Conservation (phyloP, 2,797 vertebrate genomes). For the Sebastes iracundus region DNA sequence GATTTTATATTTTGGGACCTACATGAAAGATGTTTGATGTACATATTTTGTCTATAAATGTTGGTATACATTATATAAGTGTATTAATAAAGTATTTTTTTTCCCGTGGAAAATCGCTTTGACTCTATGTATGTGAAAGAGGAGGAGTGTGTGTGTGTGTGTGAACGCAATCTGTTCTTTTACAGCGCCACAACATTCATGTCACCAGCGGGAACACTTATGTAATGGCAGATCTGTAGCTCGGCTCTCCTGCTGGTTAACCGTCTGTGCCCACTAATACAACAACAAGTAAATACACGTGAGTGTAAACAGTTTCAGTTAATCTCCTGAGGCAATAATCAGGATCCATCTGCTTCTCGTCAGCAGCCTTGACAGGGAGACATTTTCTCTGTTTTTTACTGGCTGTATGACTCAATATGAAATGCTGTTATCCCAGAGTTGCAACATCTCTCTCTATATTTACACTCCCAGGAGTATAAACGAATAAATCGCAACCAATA, state of each 20-base stretch:
- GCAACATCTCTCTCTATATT: background rate
- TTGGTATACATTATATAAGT: conserved; percentile 93
- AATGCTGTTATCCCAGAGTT: background rate
- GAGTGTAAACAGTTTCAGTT: conserved; percentile 15
- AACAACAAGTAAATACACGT: conserved; percentile 34
- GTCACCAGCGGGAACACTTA: conserved; percentile 52
- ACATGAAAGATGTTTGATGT: conserved; percentile 93
- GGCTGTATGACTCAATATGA: background rate
- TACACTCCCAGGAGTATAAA: background rate
- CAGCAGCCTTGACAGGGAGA: background rate
- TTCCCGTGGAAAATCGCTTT: conserved; percentile 89
- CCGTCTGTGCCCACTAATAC: conserved; percentile 39
- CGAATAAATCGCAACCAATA: background rate
- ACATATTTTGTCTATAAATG: conserved; percentile 98
- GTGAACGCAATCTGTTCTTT: conserved; percentile 28
- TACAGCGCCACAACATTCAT: conserved; percentile 17
- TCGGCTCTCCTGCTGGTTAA: conserved; percentile 38
- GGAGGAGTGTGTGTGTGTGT: background rate
- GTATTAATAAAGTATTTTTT: conserved; percentile 97
- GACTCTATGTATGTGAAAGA: conserved; percentile 18
- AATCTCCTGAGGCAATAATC: conserved; percentile 37
- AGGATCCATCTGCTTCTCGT: conserved; percentile 22
- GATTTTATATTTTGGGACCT: conserved; percentile 97
- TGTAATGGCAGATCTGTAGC: conserved; percentile 42
- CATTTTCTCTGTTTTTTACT: background rate